Conservation (phyloP, 2,113 vertebrate genomes). For the Centropus bengalensis region DNA sequence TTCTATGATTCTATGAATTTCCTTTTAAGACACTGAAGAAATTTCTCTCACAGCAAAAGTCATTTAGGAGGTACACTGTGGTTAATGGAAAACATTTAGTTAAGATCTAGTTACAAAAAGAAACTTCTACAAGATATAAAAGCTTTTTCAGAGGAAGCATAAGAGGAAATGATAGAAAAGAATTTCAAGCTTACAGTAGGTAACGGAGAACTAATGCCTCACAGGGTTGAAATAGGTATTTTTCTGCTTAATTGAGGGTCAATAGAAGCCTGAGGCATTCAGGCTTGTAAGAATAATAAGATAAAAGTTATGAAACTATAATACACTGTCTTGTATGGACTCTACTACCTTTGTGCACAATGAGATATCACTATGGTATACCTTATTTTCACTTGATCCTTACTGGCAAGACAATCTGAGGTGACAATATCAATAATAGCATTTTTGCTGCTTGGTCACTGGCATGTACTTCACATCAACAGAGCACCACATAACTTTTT, state of each 20-base stretch:
- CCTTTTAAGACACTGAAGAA: not conserved
- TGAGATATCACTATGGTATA: not conserved
- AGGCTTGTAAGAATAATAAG: not conserved
- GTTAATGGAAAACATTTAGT: not conserved
- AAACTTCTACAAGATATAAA: not conserved
- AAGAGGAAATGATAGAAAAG: not conserved
- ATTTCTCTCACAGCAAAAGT: not conserved
- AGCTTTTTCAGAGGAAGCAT: not conserved
- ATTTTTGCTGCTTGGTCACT: not conserved
- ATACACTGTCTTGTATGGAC: not conserved
- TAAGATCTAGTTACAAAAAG: not conserved
- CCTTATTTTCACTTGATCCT: not conserved
- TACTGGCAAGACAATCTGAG: not conserved
- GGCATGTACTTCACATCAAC: not conserved
- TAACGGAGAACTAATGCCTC: not conserved
- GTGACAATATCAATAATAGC: not conserved
- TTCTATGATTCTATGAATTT: not conserved
- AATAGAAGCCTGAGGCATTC: not conserved
- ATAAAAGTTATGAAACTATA: not conserved
- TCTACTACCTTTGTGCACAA: not conserved
- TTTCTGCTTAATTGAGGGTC: not conserved
- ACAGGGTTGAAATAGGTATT: not conserved
- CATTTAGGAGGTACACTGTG: not conserved
- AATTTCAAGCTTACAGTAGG: not conserved
- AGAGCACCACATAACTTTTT: not conserved